phyloP scores from a whole-genome alignment of 35 echinoderm and acorn worm genomes.

The Apostichopus japonicus region DNA sequence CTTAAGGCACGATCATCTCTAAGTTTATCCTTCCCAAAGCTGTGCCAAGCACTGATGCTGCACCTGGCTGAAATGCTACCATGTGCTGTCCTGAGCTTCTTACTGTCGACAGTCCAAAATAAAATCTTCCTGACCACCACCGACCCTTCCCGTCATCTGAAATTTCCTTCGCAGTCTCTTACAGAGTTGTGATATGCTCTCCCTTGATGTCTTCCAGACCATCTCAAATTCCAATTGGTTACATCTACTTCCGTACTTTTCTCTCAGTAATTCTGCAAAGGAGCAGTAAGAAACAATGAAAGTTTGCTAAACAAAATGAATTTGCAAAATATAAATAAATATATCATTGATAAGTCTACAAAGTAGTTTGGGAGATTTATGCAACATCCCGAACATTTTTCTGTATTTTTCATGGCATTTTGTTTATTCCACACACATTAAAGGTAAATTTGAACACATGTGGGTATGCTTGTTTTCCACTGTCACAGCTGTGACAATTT shows the following conservation, averaged over 20 bases:
- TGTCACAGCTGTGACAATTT: too few relatives aligned
- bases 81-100: neutral
- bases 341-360: neutral
- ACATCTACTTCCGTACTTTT: slow-evolving; percentile 68
- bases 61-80: too few relatives aligned
- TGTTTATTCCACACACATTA: too few relatives aligned
- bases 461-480: too few relatives aligned
- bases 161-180: slow-evolving; percentile 72
- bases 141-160: slow-evolving; percentile 36
- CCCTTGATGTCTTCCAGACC: slow-evolving; percentile 86
- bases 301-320: neutral
- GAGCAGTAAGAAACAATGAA: neutral
- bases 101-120: slow-evolving; percentile 44
- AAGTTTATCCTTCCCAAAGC: neutral
- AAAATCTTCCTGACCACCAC: slow-evolving; percentile 41
- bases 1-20: too few relatives aligned
- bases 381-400: too few relatives aligned
- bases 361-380: neutral
- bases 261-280: slow-evolving; percentile 60
- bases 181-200: slow-evolving; percentile 89
- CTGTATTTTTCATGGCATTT: too few relatives aligned
- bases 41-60: too few relatives aligned
- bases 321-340: neutral
- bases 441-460: too few relatives aligned
- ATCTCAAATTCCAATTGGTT: slow-evolving; percentile 83